A percentile compares a stretch with the other conserved stretches of the same genome.
Conservation (phyloP, 2,888 invertebrate genomes). For the Syrphus vitripennis region DNA sequence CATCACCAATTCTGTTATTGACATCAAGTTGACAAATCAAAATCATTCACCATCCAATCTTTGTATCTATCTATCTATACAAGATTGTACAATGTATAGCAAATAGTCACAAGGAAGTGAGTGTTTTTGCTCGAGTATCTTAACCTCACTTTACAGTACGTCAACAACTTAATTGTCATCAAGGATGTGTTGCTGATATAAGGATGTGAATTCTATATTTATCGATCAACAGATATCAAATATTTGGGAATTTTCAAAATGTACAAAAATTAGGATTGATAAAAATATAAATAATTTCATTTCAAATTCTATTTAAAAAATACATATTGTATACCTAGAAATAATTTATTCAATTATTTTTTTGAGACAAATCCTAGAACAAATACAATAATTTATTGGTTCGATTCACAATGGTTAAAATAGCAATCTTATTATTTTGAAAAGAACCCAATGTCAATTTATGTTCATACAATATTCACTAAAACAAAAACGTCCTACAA, state of each 20-base stretch:
- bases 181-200: not conserved
- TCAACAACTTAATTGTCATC: not conserved
- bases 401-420: not conserved
- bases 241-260: too few relatives aligned
- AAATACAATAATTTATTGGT: too few relatives aligned
- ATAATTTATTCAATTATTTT: too few relatives aligned
- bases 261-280: too few relatives aligned
- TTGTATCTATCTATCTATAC: not conserved
- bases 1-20: constrained; percentile 8
- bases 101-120: not conserved
- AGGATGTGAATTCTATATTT: not conserved
- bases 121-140: not conserved
- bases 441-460: not conserved
- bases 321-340: too few relatives aligned
- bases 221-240: not conserved
- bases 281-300: too few relatives aligned
- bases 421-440: not conserved
- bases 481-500: not conserved
- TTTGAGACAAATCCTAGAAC: not conserved
- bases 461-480: not conserved
- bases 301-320: too few relatives aligned
- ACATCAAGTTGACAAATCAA: constrained; percentile 19
- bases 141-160: not conserved
- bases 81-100: not conserved
- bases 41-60: not conserved